These are phyloP conservation scores for Agriopis marginaria DNA, from an alignment of 2,888 invertebrate species.

Conservation along the genomic window DNA sequence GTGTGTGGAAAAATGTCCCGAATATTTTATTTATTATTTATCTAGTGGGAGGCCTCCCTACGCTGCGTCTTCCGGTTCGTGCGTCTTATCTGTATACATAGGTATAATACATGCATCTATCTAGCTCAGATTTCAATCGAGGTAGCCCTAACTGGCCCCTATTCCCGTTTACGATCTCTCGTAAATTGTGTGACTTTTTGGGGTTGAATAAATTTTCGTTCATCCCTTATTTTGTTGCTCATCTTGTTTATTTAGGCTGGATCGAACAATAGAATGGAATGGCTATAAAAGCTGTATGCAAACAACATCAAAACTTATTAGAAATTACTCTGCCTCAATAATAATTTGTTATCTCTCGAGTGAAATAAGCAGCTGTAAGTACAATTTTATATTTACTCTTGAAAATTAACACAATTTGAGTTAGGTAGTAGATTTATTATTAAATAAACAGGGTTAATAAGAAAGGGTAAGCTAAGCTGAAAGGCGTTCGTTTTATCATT, in stretches of 20 bases:
- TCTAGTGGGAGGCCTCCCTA: no score
- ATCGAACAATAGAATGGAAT: conserved; percentile 45
- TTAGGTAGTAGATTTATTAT: no score
- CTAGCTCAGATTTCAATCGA: conserved; percentile 35
- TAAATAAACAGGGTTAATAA: no score
- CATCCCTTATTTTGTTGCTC: conserved; percentile 54
- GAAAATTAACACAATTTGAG: no score
- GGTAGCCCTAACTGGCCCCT: conserved; percentile 45
- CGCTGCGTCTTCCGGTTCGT: no score
- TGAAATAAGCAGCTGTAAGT: background rate
- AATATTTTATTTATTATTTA: no score
- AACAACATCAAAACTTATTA: conserved; percentile 28
- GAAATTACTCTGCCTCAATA: conserved; percentile 11
- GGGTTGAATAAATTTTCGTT: conserved; percentile 55
- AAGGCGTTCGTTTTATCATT: no score
- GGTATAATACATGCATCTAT: conserved; percentile 12
- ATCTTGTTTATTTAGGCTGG: conserved; percentile 55
- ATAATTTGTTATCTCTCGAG: conserved; percentile 8
- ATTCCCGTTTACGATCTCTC: conserved; percentile 54
- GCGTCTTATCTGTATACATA: no score
- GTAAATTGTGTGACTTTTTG: conserved; percentile 56
- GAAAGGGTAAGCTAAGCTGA: no score
- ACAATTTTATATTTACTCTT: background rate
- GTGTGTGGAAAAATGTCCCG: no score
- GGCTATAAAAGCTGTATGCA: conserved; percentile 36